Percentiles rank a stretch among this genome's conserved stretches.
phyloP scores from a whole-genome alignment of 53 echinoderm and acorn worm genomes.

The Henricia sp. region DNA sequence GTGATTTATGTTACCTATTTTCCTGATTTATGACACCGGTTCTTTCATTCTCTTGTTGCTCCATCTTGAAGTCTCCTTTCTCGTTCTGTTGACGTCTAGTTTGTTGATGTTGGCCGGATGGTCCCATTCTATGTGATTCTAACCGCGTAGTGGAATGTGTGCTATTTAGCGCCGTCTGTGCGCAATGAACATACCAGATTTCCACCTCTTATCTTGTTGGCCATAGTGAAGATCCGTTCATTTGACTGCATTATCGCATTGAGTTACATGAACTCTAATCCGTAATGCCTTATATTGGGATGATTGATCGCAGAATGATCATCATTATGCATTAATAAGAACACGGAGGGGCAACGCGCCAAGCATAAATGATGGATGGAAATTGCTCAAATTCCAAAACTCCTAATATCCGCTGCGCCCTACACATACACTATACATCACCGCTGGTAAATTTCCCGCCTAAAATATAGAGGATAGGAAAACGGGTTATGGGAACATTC shows the following conservation, averaged over 20 bases:
- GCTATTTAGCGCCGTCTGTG: not conserved
- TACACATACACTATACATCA: not conserved
- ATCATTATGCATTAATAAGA: not conserved
- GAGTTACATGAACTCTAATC: no score
- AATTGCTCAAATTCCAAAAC: not conserved
- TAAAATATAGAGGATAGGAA: not conserved
- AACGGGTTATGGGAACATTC: not conserved
- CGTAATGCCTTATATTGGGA: no score
- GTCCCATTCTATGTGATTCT: not conserved
- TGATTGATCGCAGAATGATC: not conserved
- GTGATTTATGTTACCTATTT: not conserved
- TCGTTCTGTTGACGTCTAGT: not conserved
- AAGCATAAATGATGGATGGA: not conserved
- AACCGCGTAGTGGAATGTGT: not conserved
- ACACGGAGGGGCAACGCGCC: not conserved
- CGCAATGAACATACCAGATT: not conserved
- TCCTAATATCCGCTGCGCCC: no score
- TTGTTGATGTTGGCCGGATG: not conserved
- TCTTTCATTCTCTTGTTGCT: not conserved
- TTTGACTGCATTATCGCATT: not conserved
- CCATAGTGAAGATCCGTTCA: no score
- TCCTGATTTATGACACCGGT: slow-evolving; percentile 1
- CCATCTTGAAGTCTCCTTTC: not conserved
- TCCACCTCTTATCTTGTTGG: not conserved
- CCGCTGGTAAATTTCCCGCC: not conserved